Evolutionary conservation across 2,888 invertebrate species (phyloP), one percentile per base, ranked within the genome.

Genomic region (Caradrina kadenii): DNA sequence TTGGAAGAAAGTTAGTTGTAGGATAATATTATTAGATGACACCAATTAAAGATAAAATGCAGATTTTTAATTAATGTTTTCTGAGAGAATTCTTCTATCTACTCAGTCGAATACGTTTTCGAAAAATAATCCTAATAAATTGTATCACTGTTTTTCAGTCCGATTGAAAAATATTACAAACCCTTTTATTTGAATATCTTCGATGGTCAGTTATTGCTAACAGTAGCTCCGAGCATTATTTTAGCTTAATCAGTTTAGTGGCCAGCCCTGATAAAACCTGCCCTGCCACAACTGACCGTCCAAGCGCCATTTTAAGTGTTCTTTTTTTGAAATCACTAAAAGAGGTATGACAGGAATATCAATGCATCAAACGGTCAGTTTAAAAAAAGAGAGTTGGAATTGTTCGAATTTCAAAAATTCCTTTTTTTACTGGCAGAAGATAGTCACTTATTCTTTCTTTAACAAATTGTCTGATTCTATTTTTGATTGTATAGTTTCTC

Each of bases 261-360:
- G 61, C n/a, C 73, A 76, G 17, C 78, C 78, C 78, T 78, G 21
- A 22, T 7, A 11, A 67, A 78, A 67, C 78, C 71, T 78, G 78
- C 91, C 93, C 94, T 92, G 87, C 93, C 93, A 89, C 93, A 94
- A 94, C 92, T 88, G 63, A 61, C 49, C 60, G 26, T 69, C 64
- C 65, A 74, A 75, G 52, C 76, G 75, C 52, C 63, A 74, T 68
- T 58, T 63, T 49, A 55, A 21, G 55, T 42, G 80, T 80, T 80
- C 78, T 48, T 80, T 78, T 78, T 78, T 80, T 76, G 26, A 80
- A 78, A 78, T 78, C 71, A 76, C 76, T 75, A 77, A 70, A 80
- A 66, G 65, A 70, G 58, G 76, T 71, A 76, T 76, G 81, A 70
- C 71, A 63, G 66, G 71, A 60, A 80, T 69, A 78, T 76, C 80